phyloP scores from a whole-genome alignment of 2,113 vertebrate species.

The Sphyrna mokarran region DNA sequence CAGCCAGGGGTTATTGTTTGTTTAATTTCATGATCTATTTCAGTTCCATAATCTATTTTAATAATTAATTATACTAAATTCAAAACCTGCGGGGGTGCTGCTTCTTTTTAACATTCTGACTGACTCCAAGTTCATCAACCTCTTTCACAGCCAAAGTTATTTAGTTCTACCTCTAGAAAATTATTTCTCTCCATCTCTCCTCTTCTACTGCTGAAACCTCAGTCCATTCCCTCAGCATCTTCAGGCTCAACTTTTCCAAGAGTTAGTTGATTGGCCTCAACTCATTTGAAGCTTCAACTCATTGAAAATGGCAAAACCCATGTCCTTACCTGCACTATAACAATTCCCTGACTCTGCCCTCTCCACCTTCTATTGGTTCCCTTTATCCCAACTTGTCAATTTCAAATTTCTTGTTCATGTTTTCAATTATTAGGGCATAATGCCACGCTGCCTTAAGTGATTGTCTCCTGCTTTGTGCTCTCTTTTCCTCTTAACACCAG shows the following conservation, averaged over 20 bases:
- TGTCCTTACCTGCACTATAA: not conserved
- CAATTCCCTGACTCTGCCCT: not conserved
- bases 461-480: not conserved
- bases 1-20: not conserved
- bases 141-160: not conserved
- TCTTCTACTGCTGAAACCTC: not conserved
- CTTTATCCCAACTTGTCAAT: not conserved
- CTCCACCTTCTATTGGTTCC: not conserved
- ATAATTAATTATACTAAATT: not conserved
- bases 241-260: not conserved
- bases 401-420: not conserved
- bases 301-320: not conserved
- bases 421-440: not conserved
- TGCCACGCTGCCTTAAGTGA: not conserved
- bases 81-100: not conserved
- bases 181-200: not conserved
- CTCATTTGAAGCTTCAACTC: not conserved
- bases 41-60: not conserved
- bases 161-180: not conserved
- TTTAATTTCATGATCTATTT: not conserved
- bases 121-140: not conserved
- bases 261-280: not conserved
- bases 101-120: not conserved
- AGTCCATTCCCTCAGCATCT: not conserved
- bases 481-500: not conserved